Conservation (phyloP, 2,797 vertebrate species). For the Acanthornis magna region DNA sequence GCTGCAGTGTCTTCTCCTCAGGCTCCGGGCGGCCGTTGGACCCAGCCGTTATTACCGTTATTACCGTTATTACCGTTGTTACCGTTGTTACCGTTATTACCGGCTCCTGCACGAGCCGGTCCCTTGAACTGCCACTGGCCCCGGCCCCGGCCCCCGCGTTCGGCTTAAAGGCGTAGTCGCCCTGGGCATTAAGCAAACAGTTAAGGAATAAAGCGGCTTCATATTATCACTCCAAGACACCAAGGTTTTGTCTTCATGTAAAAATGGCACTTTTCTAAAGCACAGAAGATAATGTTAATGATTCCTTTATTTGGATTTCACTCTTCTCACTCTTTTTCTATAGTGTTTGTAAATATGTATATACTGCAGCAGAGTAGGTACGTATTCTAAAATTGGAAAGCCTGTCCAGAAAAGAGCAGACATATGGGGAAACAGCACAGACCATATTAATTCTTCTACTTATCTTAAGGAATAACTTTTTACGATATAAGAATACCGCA, state of each 20-base stretch:
- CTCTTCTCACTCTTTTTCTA: not conserved
- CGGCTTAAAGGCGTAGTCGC: too few species aligned
- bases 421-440: not conserved
- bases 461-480: not conserved
- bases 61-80: too few species aligned
- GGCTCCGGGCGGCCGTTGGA: too few species aligned
- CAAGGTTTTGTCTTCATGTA: not conserved
- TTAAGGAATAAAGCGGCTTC: too few species aligned
- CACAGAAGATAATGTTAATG: not conserved
- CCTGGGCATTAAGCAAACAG: too few species aligned
- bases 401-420: not conserved
- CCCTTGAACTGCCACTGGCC: too few species aligned
- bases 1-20: too few species aligned
- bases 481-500: not conserved
- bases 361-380: not conserved
- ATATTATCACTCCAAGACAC: too few species aligned
- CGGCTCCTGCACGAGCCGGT: too few species aligned
- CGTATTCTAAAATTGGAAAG: not conserved
- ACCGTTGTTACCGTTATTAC: too few species aligned
- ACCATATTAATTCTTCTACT: not conserved
- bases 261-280: not conserved
- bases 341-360: not conserved
- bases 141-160: too few species aligned
- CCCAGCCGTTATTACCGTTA: too few species aligned
- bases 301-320: not conserved